Percentiles rank a stretch among this genome's conserved stretches.
phyloP scores from a whole-genome alignment of 2,797 vertebrate genomes.

The Serranus cabrilla region DNA sequence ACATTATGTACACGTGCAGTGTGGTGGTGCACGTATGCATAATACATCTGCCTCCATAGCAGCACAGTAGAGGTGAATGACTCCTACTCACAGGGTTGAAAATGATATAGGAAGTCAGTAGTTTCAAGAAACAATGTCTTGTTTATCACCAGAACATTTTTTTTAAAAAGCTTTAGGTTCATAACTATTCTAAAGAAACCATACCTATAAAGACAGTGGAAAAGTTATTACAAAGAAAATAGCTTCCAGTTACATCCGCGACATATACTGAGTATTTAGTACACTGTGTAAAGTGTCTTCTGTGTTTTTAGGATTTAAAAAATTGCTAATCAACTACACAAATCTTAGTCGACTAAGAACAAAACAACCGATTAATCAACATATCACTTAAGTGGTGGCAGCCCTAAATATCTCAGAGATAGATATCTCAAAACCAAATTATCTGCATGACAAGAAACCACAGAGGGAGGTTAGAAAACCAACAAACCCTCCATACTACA shows the following conservation, averaged over 20 bases:
- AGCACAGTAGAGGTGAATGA: neutral
- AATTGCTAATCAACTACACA: too few species aligned
- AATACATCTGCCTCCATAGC: constrained; percentile 4
- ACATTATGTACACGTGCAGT: constrained; percentile 43
- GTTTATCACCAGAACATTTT: neutral
- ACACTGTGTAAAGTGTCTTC: neutral
- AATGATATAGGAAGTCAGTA: too few species aligned
- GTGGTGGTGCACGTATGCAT: constrained; percentile 13
- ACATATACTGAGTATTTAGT: neutral
- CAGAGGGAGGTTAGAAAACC: too few species aligned
- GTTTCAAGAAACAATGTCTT: neutral
- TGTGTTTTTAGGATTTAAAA: neutral
- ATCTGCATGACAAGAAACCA: too few species aligned
- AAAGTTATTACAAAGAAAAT: neutral
- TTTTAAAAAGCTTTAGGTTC: neutral
- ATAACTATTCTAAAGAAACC: neutral
- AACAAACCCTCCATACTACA: too few species aligned
- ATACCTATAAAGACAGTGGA: neutral
- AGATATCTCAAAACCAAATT: too few species aligned
- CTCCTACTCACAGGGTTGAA: neutral
- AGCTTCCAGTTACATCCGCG: neutral
- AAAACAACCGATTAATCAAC: too few species aligned
- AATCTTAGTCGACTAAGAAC: too few species aligned
- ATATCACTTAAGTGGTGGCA: too few species aligned
- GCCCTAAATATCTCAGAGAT: too few species aligned